phyloP scores from a whole-genome alignment of 2,888 invertebrate genomes.

The Laothoe populi region DNA sequence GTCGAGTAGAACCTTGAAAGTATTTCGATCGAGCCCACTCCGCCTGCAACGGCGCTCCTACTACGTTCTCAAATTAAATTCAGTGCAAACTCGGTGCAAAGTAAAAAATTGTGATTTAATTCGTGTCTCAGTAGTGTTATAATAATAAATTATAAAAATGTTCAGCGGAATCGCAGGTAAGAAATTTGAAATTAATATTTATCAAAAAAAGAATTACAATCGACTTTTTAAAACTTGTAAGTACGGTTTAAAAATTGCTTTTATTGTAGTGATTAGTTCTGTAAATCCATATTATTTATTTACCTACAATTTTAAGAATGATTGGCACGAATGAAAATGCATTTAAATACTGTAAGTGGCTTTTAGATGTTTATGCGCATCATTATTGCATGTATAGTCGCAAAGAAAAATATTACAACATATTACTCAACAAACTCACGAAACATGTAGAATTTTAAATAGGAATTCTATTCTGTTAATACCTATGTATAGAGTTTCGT shows the following conservation, averaged over 20 bases:
- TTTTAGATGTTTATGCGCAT: conserved; percentile 8
- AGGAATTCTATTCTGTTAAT: background rate
- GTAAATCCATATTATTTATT: background rate
- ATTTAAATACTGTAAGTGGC: conserved; percentile 9
- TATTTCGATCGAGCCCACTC: conserved; percentile 57
- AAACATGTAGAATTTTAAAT: background rate
- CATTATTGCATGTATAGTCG: conserved; percentile 8
- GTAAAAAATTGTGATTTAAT: conserved; percentile 31
- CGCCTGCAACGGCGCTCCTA: conserved; percentile 49
- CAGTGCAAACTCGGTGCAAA: conserved; percentile 43
- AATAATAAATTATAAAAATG: conserved; percentile 62
- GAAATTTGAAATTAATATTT: conserved; percentile 31
- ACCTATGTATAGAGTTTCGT: no score
- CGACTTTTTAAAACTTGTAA: background rate
- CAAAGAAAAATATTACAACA: background rate
- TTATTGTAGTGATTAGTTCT: background rate
- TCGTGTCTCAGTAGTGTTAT: conserved; percentile 34
- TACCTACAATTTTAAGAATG: background rate
- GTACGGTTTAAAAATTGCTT: conserved; percentile 15
- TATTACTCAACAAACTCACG: background rate
- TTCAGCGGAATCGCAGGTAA: conserved; percentile 81
- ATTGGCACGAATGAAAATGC: conserved; percentile 2
- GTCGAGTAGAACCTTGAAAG: conserved; percentile 57
- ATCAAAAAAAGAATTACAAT: background rate
- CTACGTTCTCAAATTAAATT: conserved; percentile 31